phyloP scores from a whole-genome alignment of 2,113 vertebrate genomes.

The Gambusia affinis region DNA sequence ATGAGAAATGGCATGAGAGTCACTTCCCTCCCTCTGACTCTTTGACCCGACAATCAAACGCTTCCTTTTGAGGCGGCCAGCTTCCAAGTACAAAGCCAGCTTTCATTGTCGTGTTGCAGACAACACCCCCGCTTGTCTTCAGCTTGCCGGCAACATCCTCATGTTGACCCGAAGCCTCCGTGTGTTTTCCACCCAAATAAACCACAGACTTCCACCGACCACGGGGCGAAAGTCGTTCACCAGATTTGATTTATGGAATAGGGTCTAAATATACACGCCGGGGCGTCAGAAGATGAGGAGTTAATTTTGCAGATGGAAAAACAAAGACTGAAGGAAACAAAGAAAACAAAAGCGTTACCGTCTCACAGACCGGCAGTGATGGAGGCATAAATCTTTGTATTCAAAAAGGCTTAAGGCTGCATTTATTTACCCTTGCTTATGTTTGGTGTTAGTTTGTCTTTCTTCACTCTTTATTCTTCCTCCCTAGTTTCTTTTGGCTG shows the following conservation, averaged over 20 bases:
- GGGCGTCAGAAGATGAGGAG: background rate
- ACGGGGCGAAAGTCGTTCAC: slow-evolving; percentile 36
- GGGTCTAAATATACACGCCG: slow-evolving; percentile 39
- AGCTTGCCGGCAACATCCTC: slow-evolving; percentile 28
- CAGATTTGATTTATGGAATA: slow-evolving; percentile 38
- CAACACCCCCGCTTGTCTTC: slow-evolving; percentile 16
- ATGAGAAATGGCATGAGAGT: slow-evolving; percentile 17
- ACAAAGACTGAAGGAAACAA: slow-evolving; percentile 9
- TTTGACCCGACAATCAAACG: slow-evolving; percentile 41
- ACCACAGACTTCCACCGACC: slow-evolving; percentile 9
- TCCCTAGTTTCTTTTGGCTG: background rate
- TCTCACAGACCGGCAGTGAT: background rate
- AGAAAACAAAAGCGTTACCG: background rate
- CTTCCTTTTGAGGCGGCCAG: slow-evolving; percentile 34
- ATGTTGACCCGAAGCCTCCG: slow-evolving; percentile 30
- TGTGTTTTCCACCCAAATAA: slow-evolving; percentile 37
- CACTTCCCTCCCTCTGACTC: slow-evolving; percentile 30
- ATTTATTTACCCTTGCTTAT: slow-evolving; percentile 6
- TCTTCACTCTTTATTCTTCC: no score
- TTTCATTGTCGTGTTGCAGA: slow-evolving; percentile 45
- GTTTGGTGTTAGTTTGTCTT: background rate
- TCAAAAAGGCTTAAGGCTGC: slow-evolving; percentile 2
- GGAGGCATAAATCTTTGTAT: background rate
- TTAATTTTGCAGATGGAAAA: slow-evolving; percentile 5
- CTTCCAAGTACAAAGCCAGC: slow-evolving; percentile 1